Percentiles rank a stretch among this genome's conserved stretches.
Evolutionary conservation across 1,140 invertebrate species (phyloP).

Genomic region (Drosophila carrolli): DNA sequence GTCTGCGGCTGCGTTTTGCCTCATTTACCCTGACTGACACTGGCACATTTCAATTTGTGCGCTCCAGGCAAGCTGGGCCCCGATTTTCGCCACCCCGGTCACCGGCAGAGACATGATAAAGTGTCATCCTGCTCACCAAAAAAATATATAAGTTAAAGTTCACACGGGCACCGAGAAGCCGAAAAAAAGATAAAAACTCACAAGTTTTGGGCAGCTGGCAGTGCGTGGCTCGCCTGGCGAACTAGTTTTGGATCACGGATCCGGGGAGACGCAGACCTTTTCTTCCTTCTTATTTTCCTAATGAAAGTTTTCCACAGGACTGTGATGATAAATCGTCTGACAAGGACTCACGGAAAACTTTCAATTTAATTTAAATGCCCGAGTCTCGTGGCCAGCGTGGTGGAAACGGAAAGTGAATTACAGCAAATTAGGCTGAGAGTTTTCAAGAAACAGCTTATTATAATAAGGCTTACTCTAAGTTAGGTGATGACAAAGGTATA

Average conservation of each 20-base stretch:
- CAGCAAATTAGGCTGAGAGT: constrained; percentile 18
- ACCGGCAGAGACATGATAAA: constrained; percentile 74
- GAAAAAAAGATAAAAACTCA: constrained; percentile 47
- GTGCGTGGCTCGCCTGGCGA: constrained; percentile 56
- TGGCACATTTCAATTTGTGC: constrained; percentile 77
- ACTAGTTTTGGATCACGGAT: constrained; percentile 27
- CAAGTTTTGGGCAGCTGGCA: constrained; percentile 52
- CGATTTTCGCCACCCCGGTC: constrained; percentile 41
- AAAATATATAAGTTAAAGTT: constrained; percentile 17
- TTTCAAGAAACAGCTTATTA: constrained; percentile 29
- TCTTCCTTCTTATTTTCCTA: constrained; percentile 48
- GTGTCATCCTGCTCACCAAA: constrained; percentile 51
- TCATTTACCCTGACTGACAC: constrained; percentile 70
- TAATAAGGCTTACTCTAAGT: constrained; percentile 1
- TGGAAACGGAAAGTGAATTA: constrained; percentile 37
- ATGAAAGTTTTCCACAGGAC: constrained; percentile 49
- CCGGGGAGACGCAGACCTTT: constrained; percentile 13
- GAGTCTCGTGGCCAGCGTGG: constrained; percentile 3
- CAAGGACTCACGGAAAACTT: constrained; percentile 50
- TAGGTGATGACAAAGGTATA: background rate
- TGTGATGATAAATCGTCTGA: constrained; percentile 72
- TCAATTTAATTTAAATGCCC: constrained; percentile 70
- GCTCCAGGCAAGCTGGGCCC: constrained; percentile 42
- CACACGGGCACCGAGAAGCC: constrained; percentile 6
- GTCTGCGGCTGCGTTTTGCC: constrained; percentile 61